Evolutionary conservation across 2,888 invertebrate genomes (phyloP), one percentile per base, ranked within the genome.

Genomic region (Biston stratarius): DNA sequence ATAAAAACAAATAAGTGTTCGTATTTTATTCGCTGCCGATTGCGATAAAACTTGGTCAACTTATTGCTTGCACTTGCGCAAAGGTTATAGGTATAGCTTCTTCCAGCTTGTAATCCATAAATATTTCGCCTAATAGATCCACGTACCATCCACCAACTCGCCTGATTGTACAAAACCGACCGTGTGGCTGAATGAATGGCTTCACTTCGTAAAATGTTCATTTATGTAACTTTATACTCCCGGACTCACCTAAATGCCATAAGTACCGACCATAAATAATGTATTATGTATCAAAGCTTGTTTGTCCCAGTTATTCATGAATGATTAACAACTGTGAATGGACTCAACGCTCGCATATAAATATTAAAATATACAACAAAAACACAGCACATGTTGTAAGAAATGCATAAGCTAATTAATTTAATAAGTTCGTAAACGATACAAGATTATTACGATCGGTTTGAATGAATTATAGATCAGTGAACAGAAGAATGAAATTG

Each of bases 361-460:
- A 72, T 71, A 72, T 72, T 70, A 69, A 74, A 67, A 57, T 53
- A 66, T 53, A 63, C 71, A 69, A 62, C 64, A 72, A 70, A 72
- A 71, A 71, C 70, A 67, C 15, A 65, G 67, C 62, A 38, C 62
- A 51, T 44, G 49, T 61, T 62, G 66, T 71, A 69, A 52, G 70
- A 55, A 69, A 70, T 72, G 59, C 64, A 67, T 69, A 70, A 68
- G 64, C 64, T 68, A 74, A 74, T 70, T 71, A 60, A 74, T 71
- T 71, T 64, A 63, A 61, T 70, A 67, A 64, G 44, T n/a, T 51
- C 51, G 68, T 60, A 67, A 44, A 44, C 61, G 58, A 52, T 65
- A 59, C 55, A 36, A 60, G 33, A 55, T 14, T 45, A 48, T 48
- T 53, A 60, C 7, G 55, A 7, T 71, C 48, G 61, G 24, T 58